phyloP scores from a whole-genome alignment of 2,113 vertebrate species.

The Syngnathoides biaculeatus region DNA sequence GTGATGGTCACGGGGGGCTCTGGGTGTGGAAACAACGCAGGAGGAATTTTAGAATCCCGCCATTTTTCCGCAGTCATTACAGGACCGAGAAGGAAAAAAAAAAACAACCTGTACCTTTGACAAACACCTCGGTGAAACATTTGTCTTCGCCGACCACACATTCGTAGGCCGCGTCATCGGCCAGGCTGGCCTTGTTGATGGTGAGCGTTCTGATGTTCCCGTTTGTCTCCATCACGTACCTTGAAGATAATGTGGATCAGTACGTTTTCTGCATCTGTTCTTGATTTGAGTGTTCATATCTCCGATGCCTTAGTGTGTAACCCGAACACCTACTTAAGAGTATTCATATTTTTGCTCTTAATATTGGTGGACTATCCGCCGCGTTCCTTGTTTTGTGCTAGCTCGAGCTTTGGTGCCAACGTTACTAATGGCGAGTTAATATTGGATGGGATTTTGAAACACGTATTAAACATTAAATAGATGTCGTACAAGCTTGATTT shows the following conservation, averaged over 20 bases:
- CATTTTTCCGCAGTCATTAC: neutral
- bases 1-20: constrained; percentile 83
- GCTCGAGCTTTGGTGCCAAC: no score
- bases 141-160: constrained; percentile 80
- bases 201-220: constrained; percentile 82
- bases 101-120: constrained; percentile 81
- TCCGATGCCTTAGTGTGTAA: no score
- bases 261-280: neutral
- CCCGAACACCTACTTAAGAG: no score
- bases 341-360: no score
- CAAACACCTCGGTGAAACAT: constrained; percentile 84
- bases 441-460: no score
- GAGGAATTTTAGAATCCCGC: neutral
- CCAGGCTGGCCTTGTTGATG: constrained; percentile 80
- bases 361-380: no score
- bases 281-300: neutral
- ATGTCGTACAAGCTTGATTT: no score
- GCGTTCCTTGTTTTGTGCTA: no score
- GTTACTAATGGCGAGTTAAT: no score
- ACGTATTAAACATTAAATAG: no score
- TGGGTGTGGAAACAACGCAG: constrained; percentile 30
- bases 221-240: constrained; percentile 80
- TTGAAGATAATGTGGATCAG: constrained; percentile 36
- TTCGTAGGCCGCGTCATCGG: constrained; percentile 86
- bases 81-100: neutral